phyloP scores from a whole-genome alignment of 2,113 vertebrate species.

The Mustela lutreola region DNA sequence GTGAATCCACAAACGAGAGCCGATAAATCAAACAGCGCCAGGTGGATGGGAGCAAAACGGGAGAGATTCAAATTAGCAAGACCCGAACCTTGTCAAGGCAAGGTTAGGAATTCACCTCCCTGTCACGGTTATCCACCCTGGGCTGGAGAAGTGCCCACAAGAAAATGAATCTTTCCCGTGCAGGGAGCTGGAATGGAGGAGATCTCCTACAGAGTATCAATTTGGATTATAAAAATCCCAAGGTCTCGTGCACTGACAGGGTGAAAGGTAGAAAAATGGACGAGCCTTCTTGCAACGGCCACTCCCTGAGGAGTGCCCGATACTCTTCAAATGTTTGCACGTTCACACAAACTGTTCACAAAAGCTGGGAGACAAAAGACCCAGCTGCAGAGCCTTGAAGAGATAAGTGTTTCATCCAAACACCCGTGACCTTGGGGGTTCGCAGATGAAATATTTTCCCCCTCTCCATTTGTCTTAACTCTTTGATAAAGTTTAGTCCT shows the following conservation, averaged over 20 bases:
- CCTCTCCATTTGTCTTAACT: background rate
- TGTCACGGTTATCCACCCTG: background rate
- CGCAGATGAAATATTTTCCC: background rate
- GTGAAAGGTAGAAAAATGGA: constrained; percentile 73
- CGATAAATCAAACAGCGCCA: constrained; percentile 83
- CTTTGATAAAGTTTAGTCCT: constrained; percentile 25
- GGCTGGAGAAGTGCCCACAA: background rate
- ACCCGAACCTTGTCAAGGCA: constrained; percentile 3
- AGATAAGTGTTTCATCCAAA: constrained; percentile 55
- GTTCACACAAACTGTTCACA: background rate
- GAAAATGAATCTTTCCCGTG: constrained; percentile 63
- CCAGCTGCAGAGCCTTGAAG: constrained; percentile 65
- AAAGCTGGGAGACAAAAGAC: background rate
- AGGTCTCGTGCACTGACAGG: constrained; percentile 63
- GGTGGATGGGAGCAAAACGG: constrained; percentile 58
- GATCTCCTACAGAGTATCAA: constrained; percentile 68
- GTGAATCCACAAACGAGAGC: constrained; percentile 83
- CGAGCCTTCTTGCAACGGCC: background rate
- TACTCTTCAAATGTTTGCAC: background rate
- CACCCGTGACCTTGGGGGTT: constrained; percentile 45
- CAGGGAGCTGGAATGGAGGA: constrained; percentile 54
- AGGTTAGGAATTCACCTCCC: background rate
- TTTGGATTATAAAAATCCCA: constrained; percentile 80
- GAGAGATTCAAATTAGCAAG: constrained; percentile 76
- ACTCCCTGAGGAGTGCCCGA: background rate